Evolutionary conservation across 2,888 invertebrate species (phyloP).

Genomic region (Cerceris ruficornis): DNA sequence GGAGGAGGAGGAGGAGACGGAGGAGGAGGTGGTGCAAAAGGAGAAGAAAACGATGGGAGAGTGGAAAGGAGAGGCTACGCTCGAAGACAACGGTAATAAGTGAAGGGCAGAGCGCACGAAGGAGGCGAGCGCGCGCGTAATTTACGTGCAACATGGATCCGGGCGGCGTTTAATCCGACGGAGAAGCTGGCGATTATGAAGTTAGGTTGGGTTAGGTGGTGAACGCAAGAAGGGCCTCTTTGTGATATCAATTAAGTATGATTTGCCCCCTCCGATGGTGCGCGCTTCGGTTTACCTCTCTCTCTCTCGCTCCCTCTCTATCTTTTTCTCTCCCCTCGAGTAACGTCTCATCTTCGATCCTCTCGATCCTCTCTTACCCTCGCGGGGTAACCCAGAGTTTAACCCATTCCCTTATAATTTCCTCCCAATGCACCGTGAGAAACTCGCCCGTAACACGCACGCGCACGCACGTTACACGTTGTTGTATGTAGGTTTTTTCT

Average conservation of each 20-base stretch:
- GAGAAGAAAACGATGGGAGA: slow-evolving; percentile 30
- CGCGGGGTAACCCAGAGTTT: slow-evolving; percentile 71
- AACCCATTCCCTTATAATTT: slow-evolving; percentile 79
- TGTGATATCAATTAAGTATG: slow-evolving; percentile 80
- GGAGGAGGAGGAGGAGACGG: slow-evolving; percentile 11
- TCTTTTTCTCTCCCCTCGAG: slow-evolving; percentile 15
- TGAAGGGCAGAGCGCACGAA: slow-evolving; percentile 65
- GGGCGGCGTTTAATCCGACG: slow-evolving; percentile 74
- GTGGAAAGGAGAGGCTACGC: slow-evolving; percentile 27
- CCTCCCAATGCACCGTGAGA: slow-evolving; percentile 80
- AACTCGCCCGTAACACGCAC: slow-evolving; percentile 79
- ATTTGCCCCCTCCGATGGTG: slow-evolving; percentile 68
- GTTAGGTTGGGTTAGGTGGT: slow-evolving; percentile 73
- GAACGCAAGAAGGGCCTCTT: slow-evolving; percentile 72
- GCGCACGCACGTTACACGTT: slow-evolving; percentile 58
- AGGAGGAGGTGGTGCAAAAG: slow-evolving; percentile 27
- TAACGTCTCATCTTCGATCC: slow-evolving; percentile 28
- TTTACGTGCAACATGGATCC: slow-evolving; percentile 76
- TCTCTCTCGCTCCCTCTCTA: slow-evolving; percentile 39
- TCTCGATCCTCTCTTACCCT: slow-evolving; percentile 43
- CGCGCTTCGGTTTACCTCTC: slow-evolving; percentile 26
- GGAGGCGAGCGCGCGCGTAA: slow-evolving; percentile 65
- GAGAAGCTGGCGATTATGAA: slow-evolving; percentile 76
- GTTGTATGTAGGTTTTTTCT: slow-evolving; percentile 1
- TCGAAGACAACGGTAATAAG: slow-evolving; percentile 70